Conservation (phyloP, 2,113 vertebrate species). For the Actenoides lindsayi region DNA sequence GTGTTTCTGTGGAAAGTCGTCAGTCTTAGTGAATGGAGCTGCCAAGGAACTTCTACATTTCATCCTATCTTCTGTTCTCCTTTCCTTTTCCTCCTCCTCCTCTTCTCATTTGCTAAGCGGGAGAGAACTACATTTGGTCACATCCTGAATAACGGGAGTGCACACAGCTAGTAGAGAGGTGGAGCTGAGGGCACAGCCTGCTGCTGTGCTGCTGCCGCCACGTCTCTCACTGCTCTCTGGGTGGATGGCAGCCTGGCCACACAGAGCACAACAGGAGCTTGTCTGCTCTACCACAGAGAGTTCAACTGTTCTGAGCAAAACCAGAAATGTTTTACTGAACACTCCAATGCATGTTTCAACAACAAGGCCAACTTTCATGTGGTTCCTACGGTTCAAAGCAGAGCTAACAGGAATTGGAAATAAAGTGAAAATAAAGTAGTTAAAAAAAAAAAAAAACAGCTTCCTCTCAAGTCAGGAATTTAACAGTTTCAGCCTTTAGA, state of each 20-base stretch:
- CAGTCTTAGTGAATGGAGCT: background rate
- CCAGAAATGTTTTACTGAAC: background rate
- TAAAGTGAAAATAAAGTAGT: background rate
- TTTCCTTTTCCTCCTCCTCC: background rate
- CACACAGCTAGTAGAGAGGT: background rate
- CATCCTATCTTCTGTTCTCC: background rate
- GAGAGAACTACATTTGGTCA: background rate
- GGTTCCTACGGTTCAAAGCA: background rate
- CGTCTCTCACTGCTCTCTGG: background rate
- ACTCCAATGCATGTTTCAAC: background rate
- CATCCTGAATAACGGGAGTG: background rate
- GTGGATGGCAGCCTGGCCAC: background rate
- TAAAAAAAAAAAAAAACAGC: background rate
- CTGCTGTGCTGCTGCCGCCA: background rate
- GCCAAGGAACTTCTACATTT: background rate
- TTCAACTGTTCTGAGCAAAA: background rate
- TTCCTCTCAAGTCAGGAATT: background rate
- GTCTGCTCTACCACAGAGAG: background rate
- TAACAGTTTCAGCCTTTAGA: background rate
- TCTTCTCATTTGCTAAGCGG: background rate
- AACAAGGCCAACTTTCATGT: background rate
- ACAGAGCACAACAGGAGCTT: background rate
- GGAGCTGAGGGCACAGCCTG: background rate
- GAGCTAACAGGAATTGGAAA: background rate
- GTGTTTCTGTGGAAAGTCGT: background rate